Conservation (phyloP, 2,888 invertebrate genomes). For the Heliconius ethilla region DNA sequence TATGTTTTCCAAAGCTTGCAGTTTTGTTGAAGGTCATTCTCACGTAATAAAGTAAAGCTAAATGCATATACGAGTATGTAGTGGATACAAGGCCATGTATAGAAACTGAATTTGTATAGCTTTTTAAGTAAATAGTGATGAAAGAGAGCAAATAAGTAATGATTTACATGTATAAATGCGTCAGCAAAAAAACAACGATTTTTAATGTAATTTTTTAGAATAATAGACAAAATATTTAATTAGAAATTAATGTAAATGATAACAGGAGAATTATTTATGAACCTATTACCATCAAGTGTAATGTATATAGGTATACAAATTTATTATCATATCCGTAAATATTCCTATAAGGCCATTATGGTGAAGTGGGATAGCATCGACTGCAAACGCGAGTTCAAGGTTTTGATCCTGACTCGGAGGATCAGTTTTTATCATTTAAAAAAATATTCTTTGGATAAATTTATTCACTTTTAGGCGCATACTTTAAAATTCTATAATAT, state of each 20-base stretch:
- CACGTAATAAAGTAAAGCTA: constrained; percentile 17
- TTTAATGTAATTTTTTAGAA: neutral
- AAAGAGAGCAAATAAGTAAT: neutral
- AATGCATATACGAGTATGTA: neutral
- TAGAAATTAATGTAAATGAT: no score
- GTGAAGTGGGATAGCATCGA: neutral
- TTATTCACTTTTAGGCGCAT: neutral
- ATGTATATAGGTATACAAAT: neutral
- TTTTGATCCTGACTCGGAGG: neutral
- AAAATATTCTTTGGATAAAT: neutral
- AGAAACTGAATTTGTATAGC: constrained; percentile 3
- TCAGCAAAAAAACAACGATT: neutral
- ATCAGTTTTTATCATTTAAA: neutral
- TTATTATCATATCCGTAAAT: neutral
- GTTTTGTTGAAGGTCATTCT: constrained; percentile 32
- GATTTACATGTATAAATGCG: neutral
- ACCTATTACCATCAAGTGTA: neutral
- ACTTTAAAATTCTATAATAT: no score
- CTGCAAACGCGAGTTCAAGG: neutral
- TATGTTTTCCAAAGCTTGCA: constrained; percentile 27
- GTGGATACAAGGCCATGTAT: constrained; percentile 21
- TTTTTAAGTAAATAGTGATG: constrained; percentile 1
- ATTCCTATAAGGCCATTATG: neutral
- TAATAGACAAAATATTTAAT: neutral
- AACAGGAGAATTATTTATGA: neutral